Conservation (phyloP, 2,113 vertebrate species). For the Bos indicus region DNA sequence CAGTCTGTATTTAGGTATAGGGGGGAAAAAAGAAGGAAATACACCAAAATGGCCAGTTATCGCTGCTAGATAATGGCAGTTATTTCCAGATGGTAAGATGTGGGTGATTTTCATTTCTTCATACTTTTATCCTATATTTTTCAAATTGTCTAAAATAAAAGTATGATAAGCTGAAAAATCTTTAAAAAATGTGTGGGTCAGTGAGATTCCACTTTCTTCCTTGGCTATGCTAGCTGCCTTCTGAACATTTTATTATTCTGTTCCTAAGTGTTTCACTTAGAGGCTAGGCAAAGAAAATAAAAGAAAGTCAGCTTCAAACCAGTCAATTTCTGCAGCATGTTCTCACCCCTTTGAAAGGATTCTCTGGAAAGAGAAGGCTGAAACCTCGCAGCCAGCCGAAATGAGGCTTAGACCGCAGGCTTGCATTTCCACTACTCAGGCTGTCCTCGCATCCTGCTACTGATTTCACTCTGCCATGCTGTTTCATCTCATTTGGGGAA, state of each 20-base stretch:
- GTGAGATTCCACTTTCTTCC: not conserved
- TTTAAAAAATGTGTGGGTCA: not conserved
- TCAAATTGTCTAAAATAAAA: not conserved
- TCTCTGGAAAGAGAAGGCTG: not conserved
- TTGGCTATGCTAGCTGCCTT: not conserved
- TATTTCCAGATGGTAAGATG: not conserved
- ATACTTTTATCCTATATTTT: not conserved
- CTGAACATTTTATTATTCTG: conserved; percentile 21
- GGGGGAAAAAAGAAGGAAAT: not conserved
- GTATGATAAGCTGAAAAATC: not conserved
- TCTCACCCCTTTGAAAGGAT: not conserved
- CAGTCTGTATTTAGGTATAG: not conserved
- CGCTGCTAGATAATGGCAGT: not conserved
- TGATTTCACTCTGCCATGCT: not conserved
- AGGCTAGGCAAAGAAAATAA: not conserved
- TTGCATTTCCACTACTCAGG: not conserved
- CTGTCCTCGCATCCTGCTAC: not conserved
- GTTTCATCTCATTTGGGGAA: not conserved
- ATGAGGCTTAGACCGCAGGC: not conserved
- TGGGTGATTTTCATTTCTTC: not conserved
- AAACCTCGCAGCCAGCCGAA: not conserved
- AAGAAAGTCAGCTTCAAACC: conserved; percentile 36
- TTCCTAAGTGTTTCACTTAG: conserved; percentile 26
- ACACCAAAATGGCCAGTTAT: not conserved
- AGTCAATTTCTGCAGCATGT: not conserved